Base-by-base conservation (phyloP, 1,140 invertebrate genomes). In the Drosophila cardini region DNA sequence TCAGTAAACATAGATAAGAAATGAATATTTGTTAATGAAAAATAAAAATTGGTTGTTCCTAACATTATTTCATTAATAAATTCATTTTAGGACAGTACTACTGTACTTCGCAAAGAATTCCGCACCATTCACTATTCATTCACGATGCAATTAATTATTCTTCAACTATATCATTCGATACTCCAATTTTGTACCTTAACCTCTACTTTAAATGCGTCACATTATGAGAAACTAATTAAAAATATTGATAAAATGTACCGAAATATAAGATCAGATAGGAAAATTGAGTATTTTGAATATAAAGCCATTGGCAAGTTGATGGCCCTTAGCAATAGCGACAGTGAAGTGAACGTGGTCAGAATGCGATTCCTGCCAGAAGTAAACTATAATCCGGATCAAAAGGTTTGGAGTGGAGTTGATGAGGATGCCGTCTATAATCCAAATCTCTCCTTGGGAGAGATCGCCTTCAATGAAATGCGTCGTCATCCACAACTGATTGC, bases 381-480 rank as follows among this genome's bases (percentile, higher is more conserved):
- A 16, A 62, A 10, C 26, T 78, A 61, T 15, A 61, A 78, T 43
- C 13, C 61, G 18, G 65, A 71, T 3, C 11, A 16, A 6, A 65
- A 62, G 40, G 50, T 71, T 0, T 78, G 72, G 76, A 56, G 10
- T 40, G 72, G 76, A 2, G 10, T 32, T 1, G 60, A 71, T 11
- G 64, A 71, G 16, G 10, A 43, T 9, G 13, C 60, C 0, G 53
- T 48, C 30, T 79, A 48, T 16, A 56, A 68, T 11, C 48, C 62
- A 0, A 46, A 76, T 11, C 42, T 62, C 13, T 79, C 72, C n/a
- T 34, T 79, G 6, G 76, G 76, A 2, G 61, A 67, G 36, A 76
- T 79, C 10, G 62, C 58, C 9, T 79, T 67, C 42, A 57, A 36
- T 8, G 72, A 79, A 40, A 79, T 79, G 76, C 62, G 52, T 7